Conservation (phyloP, 2,797 vertebrate species). For the Fratercula arctica region DNA sequence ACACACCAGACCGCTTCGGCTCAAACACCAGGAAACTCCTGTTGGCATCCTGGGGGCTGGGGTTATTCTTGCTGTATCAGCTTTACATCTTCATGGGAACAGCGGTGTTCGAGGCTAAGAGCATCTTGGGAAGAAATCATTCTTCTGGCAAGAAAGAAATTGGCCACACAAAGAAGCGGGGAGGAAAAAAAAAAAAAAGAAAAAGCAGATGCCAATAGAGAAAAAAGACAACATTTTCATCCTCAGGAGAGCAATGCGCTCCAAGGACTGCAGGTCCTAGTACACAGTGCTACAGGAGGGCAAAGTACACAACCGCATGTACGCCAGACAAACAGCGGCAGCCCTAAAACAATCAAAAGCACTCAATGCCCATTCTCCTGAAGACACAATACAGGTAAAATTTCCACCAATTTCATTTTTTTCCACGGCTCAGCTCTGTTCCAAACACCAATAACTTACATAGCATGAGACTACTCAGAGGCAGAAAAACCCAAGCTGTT, state of each 20-base stretch:
- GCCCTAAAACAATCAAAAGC: neutral
- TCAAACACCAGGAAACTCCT: neutral
- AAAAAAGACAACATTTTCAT: neutral
- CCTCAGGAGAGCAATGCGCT: neutral
- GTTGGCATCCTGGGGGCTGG: neutral
- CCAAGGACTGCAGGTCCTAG: neutral
- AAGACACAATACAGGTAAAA: neutral
- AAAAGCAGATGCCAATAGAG: neutral
- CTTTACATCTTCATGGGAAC: neutral
- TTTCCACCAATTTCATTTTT: neutral
- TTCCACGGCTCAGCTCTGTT: neutral
- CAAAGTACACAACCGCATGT: rapidly evolving
- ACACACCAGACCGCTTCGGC: neutral
- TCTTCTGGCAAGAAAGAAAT: neutral
- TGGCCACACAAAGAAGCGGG: rapidly evolving
- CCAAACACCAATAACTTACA: neutral
- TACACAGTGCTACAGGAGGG: neutral
- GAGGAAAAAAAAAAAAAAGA: neutral
- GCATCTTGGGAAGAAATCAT: neutral
- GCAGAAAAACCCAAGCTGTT: neutral
- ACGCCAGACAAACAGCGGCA: neutral
- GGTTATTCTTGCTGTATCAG: neutral
- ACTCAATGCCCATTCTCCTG: neutral
- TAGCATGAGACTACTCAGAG: neutral
- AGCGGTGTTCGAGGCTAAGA: rapidly evolving